Evolutionary conservation across 2,888 invertebrate species (phyloP).

Genomic region (Mythimna lalbum): DNA sequence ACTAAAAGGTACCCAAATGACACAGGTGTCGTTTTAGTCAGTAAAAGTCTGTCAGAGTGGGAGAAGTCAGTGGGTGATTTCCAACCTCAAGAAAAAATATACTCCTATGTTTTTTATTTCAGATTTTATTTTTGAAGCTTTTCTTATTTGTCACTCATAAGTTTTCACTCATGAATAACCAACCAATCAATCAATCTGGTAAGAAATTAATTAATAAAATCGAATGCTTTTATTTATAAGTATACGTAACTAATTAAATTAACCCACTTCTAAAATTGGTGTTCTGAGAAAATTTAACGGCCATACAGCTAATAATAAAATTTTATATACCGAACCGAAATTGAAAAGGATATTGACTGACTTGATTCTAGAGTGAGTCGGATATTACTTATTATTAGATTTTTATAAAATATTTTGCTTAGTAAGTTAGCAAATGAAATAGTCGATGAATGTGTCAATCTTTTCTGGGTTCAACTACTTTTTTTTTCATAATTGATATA

Average conservation of each 20-base stretch:
- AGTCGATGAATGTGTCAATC: neutral
- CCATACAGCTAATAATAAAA: slow-evolving; percentile 11
- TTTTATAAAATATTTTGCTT: neutral
- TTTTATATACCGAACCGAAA: slow-evolving; percentile 16
- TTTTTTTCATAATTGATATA: too few species aligned
- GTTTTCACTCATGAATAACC: too few species aligned
- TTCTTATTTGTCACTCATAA: too few species aligned
- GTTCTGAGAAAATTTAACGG: slow-evolving; percentile 14
- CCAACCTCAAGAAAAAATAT: too few species aligned
- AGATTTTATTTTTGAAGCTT: neutral
- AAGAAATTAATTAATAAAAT: slow-evolving; percentile 1
- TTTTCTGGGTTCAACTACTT: neutral
- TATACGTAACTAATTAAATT: slow-evolving; percentile 21
- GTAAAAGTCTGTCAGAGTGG: too few species aligned
- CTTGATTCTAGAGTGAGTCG: neutral
- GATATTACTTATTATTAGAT: slow-evolving; percentile 6
- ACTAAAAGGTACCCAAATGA: too few species aligned
- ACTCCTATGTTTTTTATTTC: too few species aligned
- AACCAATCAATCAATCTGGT: too few species aligned
- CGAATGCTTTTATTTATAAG: neutral
- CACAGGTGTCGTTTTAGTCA: too few species aligned
- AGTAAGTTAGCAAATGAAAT: neutral
- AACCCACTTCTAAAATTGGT: slow-evolving; percentile 1
- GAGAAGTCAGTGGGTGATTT: too few species aligned
- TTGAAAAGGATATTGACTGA: neutral